Conservation (phyloP, 2,888 invertebrate genomes). For the Criorhina ranunculi region DNA sequence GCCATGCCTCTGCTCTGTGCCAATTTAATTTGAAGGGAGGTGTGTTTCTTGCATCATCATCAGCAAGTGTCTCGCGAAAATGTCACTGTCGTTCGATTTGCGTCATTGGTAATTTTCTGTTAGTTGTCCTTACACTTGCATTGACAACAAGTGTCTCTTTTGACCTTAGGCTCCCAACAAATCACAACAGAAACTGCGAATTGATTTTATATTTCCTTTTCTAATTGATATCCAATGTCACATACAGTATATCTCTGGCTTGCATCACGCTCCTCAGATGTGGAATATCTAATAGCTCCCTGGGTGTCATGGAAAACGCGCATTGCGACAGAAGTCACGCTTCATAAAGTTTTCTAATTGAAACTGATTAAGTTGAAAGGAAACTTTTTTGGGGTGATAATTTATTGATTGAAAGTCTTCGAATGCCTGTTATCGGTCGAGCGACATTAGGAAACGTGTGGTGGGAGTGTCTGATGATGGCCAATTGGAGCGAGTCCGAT, state of each 20-base stretch:
- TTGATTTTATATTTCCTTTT: conserved; percentile 39
- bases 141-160: conserved; percentile 29
- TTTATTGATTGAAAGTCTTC: conserved; percentile 39
- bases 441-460: neutral
- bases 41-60: conserved; percentile 73
- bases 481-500: conserved; percentile 41
- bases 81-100: conserved; percentile 50
- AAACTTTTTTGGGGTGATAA: conserved; percentile 17
- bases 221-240: conserved; percentile 69
- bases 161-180: conserved; percentile 54
- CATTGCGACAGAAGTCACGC: conserved; percentile 40
- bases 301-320: neutral
- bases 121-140: conserved; percentile 16
- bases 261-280: conserved; percentile 32
- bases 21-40: conserved; percentile 71
- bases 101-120: conserved; percentile 57
- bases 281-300: neutral
- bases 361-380: conserved; percentile 50
- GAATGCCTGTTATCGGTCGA: conserved; percentile 12
- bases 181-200: conserved; percentile 52
- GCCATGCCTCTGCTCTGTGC: conserved; percentile 59
- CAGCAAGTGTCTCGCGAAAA: conserved; percentile 41
- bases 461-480: conserved; percentile 47
- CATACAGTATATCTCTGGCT: conserved; percentile 19
- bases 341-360: conserved; percentile 46